A percentile compares a stretch with the other conserved stretches of the same genome.
These are phyloP conservation scores for Lacanobia oleracea DNA, from an alignment of 2,888 invertebrate species.

Conservation along the genomic window DNA sequence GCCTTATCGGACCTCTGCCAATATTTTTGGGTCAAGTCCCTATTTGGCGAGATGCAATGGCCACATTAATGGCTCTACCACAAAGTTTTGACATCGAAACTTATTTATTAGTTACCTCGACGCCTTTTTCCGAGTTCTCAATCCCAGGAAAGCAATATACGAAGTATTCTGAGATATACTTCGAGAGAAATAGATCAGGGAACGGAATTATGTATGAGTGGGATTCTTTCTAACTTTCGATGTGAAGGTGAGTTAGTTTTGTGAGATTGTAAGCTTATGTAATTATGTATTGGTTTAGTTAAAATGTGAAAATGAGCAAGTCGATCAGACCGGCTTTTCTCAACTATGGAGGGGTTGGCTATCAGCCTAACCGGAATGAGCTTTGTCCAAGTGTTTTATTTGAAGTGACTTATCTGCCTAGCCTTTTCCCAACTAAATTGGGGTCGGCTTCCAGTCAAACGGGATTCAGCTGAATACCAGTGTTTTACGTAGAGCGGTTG, in stretches of 20 bases:
- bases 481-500: no score
- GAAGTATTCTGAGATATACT: constrained; percentile 46
- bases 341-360: no score
- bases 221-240: constrained; percentile 7
- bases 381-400: no score
- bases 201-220: constrained; percentile 28
- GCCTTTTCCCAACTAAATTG: no score
- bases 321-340: no score
- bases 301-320: no score
- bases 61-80: constrained; percentile 49
- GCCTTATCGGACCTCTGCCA: constrained; percentile 9
- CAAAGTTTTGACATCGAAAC: constrained; percentile 66
- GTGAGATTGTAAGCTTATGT: neutral
- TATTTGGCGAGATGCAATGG: constrained; percentile 35
- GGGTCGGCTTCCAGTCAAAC: no score
- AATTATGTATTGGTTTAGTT: neutral
- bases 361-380: no score
- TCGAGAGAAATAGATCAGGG: constrained; percentile 40
- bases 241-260: constrained; percentile 13
- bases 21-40: constrained; percentile 45
- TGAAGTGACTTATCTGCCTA: no score
- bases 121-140: constrained; percentile 56
- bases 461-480: no score
- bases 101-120: constrained; percentile 69
- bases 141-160: constrained; percentile 52